A percentile compares a stretch with the other conserved stretches of the same genome.
Conservation (phyloP, 2,888 invertebrate species). For the Rhagonycha fulva region DNA sequence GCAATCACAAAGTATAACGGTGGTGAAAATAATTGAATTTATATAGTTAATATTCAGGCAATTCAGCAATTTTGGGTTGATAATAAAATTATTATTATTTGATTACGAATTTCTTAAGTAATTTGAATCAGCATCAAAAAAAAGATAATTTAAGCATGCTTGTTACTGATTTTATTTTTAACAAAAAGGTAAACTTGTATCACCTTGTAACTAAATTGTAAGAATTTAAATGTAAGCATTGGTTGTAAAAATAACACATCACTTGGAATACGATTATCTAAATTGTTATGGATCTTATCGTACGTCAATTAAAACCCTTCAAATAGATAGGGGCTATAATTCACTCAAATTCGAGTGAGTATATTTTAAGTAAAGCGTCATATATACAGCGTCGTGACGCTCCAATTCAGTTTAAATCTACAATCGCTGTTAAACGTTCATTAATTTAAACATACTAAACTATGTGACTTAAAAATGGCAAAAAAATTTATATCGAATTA, state of each 20-base stretch:
- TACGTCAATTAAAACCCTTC: constrained; percentile 20
- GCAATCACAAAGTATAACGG: constrained; percentile 26
- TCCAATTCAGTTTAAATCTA: constrained; percentile 40
- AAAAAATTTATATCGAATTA: background rate
- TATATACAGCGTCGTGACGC: constrained; percentile 47
- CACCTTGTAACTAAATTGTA: background rate
- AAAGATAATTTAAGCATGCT: constrained; percentile 10
- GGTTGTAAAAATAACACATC: constrained; percentile 3
- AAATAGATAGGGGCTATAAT: constrained; percentile 17
- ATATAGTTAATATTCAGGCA: constrained; percentile 30
- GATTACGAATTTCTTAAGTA: background rate
- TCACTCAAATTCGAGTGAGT: constrained; percentile 35
- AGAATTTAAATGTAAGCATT: background rate
- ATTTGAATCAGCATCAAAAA: constrained; percentile 17
- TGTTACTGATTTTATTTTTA: constrained; percentile 1
- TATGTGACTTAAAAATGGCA: constrained; percentile 3
- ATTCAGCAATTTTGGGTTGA: constrained; percentile 34
- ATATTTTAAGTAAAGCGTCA: constrained; percentile 39
- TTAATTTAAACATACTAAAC: background rate
- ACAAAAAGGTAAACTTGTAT: background rate
- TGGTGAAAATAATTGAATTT: constrained; percentile 14
- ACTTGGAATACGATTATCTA: constrained; percentile 12
- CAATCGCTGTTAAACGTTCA: constrained; percentile 20
- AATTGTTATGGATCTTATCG: constrained; percentile 15
- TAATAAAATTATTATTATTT: background rate